phyloP scores from a whole-genome alignment of 2,113 vertebrate species.

The Etheostoma cragini region DNA sequence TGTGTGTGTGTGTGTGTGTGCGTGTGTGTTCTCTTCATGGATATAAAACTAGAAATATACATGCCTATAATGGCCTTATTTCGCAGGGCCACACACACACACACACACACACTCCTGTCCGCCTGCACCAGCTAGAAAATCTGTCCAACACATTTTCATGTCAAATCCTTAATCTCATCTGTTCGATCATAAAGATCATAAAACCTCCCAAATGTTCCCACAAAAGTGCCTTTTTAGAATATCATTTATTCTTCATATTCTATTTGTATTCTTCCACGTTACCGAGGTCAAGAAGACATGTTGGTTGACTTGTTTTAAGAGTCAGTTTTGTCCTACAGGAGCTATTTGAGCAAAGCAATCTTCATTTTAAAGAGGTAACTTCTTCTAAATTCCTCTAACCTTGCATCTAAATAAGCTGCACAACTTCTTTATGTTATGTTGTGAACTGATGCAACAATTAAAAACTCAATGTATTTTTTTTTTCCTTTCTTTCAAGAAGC shows the following conservation, averaged over 20 bases:
- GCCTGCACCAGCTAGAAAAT: constrained; percentile 41
- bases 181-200: constrained; percentile 10
- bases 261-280: not conserved
- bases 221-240: not conserved
- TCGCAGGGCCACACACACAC: constrained; percentile 50
- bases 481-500: not conserved
- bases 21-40: constrained; percentile 11
- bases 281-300: not conserved
- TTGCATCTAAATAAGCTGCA: too few relatives aligned
- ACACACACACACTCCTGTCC: not conserved
- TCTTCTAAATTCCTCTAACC: not conserved
- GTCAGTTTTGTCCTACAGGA: not conserved
- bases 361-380: not conserved
- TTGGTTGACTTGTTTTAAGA: not conserved
- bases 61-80: constrained; percentile 54
- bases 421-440: not conserved
- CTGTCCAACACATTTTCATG: constrained; percentile 63
- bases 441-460: not conserved
- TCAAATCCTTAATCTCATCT: constrained; percentile 12
- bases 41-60: constrained; percentile 40
- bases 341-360: not conserved
- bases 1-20: not conserved
- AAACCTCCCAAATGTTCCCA: constrained; percentile 12
- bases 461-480: not conserved
- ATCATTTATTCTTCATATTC: not conserved